Evolutionary conservation across 1,140 invertebrate genomes (phyloP).

Genomic region (Diabrotica virgifera): DNA sequence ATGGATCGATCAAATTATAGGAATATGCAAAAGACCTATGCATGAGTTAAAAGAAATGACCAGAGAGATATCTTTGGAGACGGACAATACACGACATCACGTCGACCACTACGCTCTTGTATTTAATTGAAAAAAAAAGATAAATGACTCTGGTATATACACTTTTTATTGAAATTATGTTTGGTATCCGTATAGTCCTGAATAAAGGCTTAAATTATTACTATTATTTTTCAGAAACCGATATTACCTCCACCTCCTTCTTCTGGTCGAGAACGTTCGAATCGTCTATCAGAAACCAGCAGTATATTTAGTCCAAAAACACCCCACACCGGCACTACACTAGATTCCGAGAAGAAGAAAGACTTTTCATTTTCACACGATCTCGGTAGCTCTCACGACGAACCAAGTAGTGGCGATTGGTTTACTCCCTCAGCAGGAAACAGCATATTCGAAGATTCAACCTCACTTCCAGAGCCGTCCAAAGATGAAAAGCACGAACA

Average conservation of each 20-base stretch:
- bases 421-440: conserved; percentile 41
- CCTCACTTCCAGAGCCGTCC: conserved; percentile 29
- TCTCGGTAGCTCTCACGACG: conserved; percentile 40
- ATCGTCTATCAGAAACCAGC: conserved; percentile 40
- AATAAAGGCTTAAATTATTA: background rate
- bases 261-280: conserved; percentile 44
- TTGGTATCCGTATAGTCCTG: no score
- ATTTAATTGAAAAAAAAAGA: no score
- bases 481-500: conserved; percentile 43
- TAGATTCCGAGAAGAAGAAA: conserved; percentile 27
- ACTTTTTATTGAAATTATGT: no score
- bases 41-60: no score
- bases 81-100: no score
- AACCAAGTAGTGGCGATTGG: conserved; percentile 44
- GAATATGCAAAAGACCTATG: no score
- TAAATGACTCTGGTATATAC: no score
- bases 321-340: conserved; percentile 35
- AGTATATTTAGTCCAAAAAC: conserved; percentile 45
- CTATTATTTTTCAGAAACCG: conserved; percentile 46
- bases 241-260: conserved; percentile 66
- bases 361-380: conserved; percentile 39
- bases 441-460: conserved; percentile 40
- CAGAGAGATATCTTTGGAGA: no score
- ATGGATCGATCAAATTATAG: no score
- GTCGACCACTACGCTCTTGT: no score